Evolutionary conservation across 2,888 invertebrate species (phyloP).

Genomic region (Microplitis manilae): DNA sequence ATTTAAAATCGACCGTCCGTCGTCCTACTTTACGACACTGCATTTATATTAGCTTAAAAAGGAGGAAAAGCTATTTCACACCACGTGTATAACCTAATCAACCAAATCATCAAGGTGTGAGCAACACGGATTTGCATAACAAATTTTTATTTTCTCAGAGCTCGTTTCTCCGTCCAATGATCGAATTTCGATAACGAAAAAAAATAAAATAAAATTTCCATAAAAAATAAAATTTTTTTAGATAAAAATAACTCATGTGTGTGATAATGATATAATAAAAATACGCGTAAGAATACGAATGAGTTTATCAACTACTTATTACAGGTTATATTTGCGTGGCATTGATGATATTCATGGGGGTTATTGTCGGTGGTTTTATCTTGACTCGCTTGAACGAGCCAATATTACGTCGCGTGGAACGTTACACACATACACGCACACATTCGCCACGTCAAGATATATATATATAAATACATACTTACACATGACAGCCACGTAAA

Average conservation of each 20-base stretch:
- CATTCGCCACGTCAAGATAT: not conserved
- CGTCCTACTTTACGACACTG: conserved; percentile 31
- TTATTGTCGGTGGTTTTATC: conserved; percentile 36
- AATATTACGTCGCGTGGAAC: conserved; percentile 26
- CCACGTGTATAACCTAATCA: conserved; percentile 29
- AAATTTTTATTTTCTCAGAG: conserved; percentile 2
- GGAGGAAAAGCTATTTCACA: conserved; percentile 25
- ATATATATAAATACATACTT: conserved; percentile 4
- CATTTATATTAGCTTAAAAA: conserved; percentile 32
- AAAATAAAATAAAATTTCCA: not conserved
- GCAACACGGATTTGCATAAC: conserved; percentile 29
- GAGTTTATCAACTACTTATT: conserved; percentile 35
- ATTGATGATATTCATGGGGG: conserved; percentile 36
- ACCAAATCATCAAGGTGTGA: conserved; percentile 38
- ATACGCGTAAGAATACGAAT: conserved; percentile 14
- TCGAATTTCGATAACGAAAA: not conserved
- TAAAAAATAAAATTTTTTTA: not conserved
- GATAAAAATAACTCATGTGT: not conserved
- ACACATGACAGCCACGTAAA: conserved; percentile 2
- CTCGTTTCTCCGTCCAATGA: not conserved
- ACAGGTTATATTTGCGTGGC: conserved; percentile 33
- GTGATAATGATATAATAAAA: conserved; percentile 11
- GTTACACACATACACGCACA: not conserved
- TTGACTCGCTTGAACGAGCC: conserved; percentile 35
- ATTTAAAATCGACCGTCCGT: conserved; percentile 36